Evolutionary conservation across 2,797 vertebrate genomes (phyloP).

Genomic region (Halcyon chelicuti): DNA sequence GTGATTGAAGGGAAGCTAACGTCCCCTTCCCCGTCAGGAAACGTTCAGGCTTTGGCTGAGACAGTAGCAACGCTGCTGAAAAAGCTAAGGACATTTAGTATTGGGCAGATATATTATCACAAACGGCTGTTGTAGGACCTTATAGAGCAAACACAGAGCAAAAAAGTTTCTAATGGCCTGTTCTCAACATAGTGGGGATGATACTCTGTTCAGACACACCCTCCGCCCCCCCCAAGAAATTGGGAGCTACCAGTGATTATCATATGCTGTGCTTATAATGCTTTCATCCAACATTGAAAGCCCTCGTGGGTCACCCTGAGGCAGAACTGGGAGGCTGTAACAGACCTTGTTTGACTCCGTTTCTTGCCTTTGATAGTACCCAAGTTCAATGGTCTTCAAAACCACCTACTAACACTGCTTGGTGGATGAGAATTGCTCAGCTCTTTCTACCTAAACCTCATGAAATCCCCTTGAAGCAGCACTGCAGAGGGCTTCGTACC

Average conservation of each 20-base stretch:
- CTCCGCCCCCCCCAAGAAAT: not conserved
- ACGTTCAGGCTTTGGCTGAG: not conserved
- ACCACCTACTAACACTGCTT: not conserved
- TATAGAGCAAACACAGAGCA: not conserved
- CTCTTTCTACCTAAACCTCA: not conserved
- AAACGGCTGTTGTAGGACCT: not conserved
- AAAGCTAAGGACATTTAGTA: not conserved
- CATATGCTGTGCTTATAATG: not conserved
- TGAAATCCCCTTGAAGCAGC: not conserved
- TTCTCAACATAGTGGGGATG: not conserved
- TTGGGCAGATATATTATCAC: not conserved
- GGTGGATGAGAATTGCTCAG: not conserved
- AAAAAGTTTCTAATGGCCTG: not conserved
- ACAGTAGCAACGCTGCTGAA: not conserved
- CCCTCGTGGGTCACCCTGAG: not conserved
- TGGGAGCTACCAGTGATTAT: not conserved
- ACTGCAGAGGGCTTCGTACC: not conserved
- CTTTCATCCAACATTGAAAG: not conserved
- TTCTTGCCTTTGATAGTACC: not conserved
- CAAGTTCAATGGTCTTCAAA: not conserved
- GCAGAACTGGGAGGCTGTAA: not conserved
- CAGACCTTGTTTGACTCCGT: not conserved
- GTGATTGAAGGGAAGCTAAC: not conserved
- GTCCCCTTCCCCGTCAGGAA: not conserved
- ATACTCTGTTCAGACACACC: not conserved